Evolutionary conservation across 2,113 vertebrate species (phyloP).

Genomic region (Sprattus sprattus): DNA sequence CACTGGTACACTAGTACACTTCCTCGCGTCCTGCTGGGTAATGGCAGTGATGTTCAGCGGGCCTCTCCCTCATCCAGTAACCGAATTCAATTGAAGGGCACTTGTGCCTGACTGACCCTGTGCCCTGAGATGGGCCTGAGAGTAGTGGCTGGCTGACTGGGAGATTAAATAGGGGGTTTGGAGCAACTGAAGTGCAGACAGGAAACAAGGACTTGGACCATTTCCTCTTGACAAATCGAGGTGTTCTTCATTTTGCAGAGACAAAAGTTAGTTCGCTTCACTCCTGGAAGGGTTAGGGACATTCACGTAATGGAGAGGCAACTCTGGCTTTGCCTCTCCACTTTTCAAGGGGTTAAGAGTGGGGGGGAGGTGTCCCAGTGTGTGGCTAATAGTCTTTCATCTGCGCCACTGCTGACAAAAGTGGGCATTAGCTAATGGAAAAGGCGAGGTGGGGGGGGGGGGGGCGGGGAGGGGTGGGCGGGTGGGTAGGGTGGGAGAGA

Average conservation of each 20-base stretch:
- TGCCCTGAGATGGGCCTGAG: neutral
- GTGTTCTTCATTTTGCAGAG: neutral
- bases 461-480: neutral
- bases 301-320: neutral
- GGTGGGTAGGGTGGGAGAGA: neutral
- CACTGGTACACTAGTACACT: neutral
- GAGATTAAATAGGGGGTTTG: neutral
- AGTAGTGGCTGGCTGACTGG: too few species aligned
- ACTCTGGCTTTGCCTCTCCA: neutral
- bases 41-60: neutral
- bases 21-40: neutral
- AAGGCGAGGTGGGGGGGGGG: constrained; percentile 41
- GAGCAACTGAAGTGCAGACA: neutral
- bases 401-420: constrained; percentile 48
- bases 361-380: neutral
- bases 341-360: neutral
- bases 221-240: neutral
- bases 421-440: constrained; percentile 79
- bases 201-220: neutral
- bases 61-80: neutral
- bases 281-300: neutral
- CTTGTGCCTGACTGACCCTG: neutral
- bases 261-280: neutral
- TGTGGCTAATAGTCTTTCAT: constrained; percentile 11
- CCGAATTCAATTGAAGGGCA: neutral